Evolutionary conservation across 1,140 invertebrate species (phyloP).

Genomic region (Arion vulgaris): DNA sequence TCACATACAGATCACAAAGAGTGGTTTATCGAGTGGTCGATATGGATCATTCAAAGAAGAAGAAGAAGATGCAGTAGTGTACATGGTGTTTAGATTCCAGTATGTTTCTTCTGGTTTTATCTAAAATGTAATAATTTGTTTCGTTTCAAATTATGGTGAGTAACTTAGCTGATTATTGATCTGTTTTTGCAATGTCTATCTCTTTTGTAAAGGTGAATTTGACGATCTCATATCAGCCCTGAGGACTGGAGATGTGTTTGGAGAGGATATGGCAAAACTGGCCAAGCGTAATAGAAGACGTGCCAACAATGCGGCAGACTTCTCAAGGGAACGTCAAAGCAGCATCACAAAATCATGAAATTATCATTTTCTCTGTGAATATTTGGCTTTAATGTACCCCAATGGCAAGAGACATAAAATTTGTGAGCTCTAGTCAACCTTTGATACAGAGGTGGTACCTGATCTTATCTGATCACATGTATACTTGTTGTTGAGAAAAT

Average conservation of each 20-base stretch:
- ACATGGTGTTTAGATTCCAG: too few relatives aligned
- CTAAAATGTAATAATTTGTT: too few relatives aligned
- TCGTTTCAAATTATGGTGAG: background rate
- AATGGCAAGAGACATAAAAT: too few relatives aligned
- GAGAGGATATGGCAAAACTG: constrained; percentile 95
- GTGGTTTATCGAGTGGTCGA: too few relatives aligned
- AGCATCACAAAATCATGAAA: constrained; percentile 25
- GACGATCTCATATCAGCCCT: constrained; percentile 97
- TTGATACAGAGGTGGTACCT: too few relatives aligned
- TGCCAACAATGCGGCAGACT: constrained; percentile 30
- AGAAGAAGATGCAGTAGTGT: too few relatives aligned
- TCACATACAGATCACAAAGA: too few relatives aligned
- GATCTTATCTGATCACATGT: too few relatives aligned
- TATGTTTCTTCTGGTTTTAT: background rate
- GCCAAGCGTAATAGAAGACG: constrained; percentile 77
- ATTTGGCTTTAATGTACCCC: too few relatives aligned
- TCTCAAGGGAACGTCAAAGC: constrained; percentile 44
- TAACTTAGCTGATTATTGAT: background rate
- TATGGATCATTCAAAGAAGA: too few relatives aligned
- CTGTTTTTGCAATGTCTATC: background rate
- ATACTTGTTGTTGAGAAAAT: too few relatives aligned
- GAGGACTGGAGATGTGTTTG: constrained; percentile 96
- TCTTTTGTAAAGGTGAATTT: constrained; percentile 81
- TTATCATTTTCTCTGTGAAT: background rate
- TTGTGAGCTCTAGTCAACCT: too few relatives aligned